Evolutionary conservation across 2,888 invertebrate species (phyloP).

Genomic region (Sphecodes monilicornis): DNA sequence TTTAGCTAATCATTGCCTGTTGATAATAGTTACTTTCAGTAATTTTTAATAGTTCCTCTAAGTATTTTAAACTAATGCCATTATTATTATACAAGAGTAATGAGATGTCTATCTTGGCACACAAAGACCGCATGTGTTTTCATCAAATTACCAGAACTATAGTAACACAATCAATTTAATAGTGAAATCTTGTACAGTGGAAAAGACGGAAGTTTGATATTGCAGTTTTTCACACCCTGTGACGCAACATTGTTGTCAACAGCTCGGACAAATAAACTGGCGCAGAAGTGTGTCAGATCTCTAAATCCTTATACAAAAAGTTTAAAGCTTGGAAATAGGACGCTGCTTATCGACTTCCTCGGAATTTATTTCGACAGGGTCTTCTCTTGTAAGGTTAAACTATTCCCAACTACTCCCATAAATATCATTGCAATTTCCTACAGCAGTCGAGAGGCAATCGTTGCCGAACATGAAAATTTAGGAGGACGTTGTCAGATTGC

Average conservation of each 20-base stretch:
- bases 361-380: constrained; percentile 24
- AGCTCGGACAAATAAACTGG: not conserved
- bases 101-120: not conserved
- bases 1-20: not conserved
- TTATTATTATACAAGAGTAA: not conserved
- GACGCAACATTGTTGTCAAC: not conserved
- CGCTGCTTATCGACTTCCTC: constrained; percentile 28
- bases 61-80: not conserved
- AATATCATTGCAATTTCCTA: constrained; percentile 21
- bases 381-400: constrained; percentile 22
- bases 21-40: too few species aligned
- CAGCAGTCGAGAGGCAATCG: constrained; percentile 15
- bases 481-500: not conserved
- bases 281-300: not conserved
- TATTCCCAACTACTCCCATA: constrained; percentile 21
- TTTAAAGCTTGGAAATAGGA: constrained; percentile 4
- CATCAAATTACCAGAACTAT: not conserved
- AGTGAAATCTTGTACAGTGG: not conserved
- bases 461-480: constrained; percentile 13
- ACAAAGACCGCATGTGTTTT: not conserved
- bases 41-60: too few species aligned
- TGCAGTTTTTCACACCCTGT: not conserved
- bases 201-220: not conserved
- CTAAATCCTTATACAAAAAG: constrained; percentile 3
- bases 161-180: not conserved